These are phyloP conservation scores for Aradophagus sp. DNA, from an alignment of 1,140 invertebrate genomes.

Conservation along the genomic window DNA sequence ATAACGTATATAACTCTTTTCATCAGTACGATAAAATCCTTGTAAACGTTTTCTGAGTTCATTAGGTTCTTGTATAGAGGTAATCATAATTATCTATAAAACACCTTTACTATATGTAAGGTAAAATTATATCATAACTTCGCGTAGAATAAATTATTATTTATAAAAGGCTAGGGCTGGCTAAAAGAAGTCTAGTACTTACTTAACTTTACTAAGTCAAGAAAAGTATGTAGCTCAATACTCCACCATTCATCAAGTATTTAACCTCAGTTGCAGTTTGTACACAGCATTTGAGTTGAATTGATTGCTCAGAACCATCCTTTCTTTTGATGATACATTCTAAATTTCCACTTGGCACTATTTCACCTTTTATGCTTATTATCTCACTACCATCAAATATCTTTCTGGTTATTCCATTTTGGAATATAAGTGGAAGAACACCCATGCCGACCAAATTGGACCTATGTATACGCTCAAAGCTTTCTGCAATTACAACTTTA, in stretches of 20 bases:
- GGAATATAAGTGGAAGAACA: conserved; percentile 31
- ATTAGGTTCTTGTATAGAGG: conserved; percentile 23
- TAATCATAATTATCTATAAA: conserved; percentile 26
- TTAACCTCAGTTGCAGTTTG: conserved; percentile 30
- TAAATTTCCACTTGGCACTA: conserved; percentile 26
- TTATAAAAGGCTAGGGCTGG: conserved; percentile 21
- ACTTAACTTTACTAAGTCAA: conserved; percentile 22
- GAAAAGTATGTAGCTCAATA: conserved; percentile 31
- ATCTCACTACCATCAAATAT: conserved; percentile 32
- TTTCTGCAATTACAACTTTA: conserved; percentile 37
- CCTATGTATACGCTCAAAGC: conserved; percentile 38
- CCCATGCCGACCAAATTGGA: conserved; percentile 28
- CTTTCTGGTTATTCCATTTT: conserved; percentile 37
- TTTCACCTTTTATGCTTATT: conserved; percentile 35
- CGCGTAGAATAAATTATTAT: conserved; percentile 21
- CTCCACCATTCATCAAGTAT: conserved; percentile 31
- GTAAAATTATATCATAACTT: conserved; percentile 30
- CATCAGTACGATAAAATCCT: conserved; percentile 27
- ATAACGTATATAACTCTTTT: conserved; percentile 21
- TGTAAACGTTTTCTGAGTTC: conserved; percentile 19
- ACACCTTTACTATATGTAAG: conserved; percentile 18
- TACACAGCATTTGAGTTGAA: conserved; percentile 35
- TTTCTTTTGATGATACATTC: conserved; percentile 30
- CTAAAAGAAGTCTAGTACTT: conserved; percentile 21
- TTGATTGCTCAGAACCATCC: conserved; percentile 26